A percentile compares a stretch with the other conserved stretches of the same genome.
Evolutionary conservation across 2,888 invertebrate genomes (phyloP).

Genomic region (Drosophila quasianomalipes): DNA sequence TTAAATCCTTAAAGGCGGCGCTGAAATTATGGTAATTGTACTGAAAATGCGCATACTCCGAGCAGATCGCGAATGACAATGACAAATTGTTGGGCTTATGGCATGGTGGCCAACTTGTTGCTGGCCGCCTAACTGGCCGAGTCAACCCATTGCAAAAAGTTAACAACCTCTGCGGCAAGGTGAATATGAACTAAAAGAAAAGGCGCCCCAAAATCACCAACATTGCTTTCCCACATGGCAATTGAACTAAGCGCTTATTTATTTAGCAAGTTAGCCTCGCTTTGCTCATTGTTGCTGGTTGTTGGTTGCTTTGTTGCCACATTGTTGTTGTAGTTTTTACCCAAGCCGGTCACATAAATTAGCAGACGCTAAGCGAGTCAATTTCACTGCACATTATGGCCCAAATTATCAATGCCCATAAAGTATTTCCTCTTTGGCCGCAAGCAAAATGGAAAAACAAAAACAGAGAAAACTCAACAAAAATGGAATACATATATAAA

Average conservation of each 20-base stretch:
- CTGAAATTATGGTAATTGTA: slow-evolving; percentile 57
- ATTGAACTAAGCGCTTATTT: slow-evolving; percentile 15
- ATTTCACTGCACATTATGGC: slow-evolving; percentile 73
- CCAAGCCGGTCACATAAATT: slow-evolving; percentile 63
- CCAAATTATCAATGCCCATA: slow-evolving; percentile 74
- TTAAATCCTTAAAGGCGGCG: slow-evolving; percentile 55
- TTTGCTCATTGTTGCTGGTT: not conserved
- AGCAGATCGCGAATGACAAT: slow-evolving; percentile 46
- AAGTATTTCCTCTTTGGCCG: slow-evolving; percentile 69
- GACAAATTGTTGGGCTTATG: slow-evolving; percentile 44
- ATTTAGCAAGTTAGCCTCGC: not conserved
- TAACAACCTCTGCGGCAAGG: not conserved
- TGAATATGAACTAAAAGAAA: slow-evolving; percentile 11
- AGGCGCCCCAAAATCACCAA: slow-evolving; percentile 17
- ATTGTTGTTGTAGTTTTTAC: slow-evolving; percentile 15
- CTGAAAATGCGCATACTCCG: slow-evolving; percentile 50
- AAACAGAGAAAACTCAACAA: not conserved
- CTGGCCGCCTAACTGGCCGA: slow-evolving; percentile 7
- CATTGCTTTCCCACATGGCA: slow-evolving; percentile 50
- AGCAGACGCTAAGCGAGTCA: slow-evolving; percentile 65
- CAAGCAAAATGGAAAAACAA: slow-evolving; percentile 21
- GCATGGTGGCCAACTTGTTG: not conserved
- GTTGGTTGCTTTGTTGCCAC: slow-evolving; percentile 5
- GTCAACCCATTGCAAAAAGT: slow-evolving; percentile 17
- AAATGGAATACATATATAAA: not conserved